phyloP scores from a whole-genome alignment of 2,113 vertebrate species.

The Sinocyclocheilus anophthalmus region DNA sequence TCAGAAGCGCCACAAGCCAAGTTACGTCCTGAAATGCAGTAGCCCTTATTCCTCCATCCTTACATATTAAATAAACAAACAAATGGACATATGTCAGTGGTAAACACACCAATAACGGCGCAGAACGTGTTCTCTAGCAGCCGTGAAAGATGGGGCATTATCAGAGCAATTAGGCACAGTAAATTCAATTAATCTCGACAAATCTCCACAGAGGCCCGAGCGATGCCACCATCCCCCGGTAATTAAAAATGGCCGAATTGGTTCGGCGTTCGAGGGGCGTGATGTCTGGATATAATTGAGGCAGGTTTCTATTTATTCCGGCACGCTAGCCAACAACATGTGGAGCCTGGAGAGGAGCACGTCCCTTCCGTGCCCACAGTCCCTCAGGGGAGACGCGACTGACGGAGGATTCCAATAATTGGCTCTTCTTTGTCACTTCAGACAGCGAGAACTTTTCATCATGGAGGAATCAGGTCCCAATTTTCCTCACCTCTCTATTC shows the following conservation, averaged over 20 bases:
- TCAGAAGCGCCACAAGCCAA: conserved; percentile 32
- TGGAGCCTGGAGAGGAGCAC: conserved; percentile 33
- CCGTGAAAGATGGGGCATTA: conserved; percentile 74
- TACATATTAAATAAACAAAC: conserved; percentile 55
- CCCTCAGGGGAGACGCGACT: conserved; percentile 47
- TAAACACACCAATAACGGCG: conserved; percentile 39
- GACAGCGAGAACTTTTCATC: conserved; percentile 69
- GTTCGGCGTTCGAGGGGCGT: conserved; percentile 62
- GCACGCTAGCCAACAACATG: conserved; percentile 52
- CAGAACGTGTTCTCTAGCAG: conserved; percentile 62
- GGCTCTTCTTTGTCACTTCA: conserved; percentile 71
- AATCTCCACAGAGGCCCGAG: conserved; percentile 77
- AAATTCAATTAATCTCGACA: conserved; percentile 83
- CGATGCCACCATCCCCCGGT: conserved; percentile 67
- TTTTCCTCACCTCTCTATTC: conserved; percentile 64
- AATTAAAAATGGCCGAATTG: conserved; percentile 77
- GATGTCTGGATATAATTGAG: conserved; percentile 64
- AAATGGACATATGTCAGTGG: conserved; percentile 44
- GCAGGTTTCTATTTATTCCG: conserved; percentile 64
- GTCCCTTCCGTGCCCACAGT: conserved; percentile 34
- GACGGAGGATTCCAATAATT: conserved; percentile 70
- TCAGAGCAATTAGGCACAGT: conserved; percentile 73
- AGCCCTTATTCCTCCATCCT: conserved; percentile 42
- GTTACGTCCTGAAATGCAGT: conserved; percentile 56
- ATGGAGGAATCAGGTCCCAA: conserved; percentile 66